Base-by-base conservation (phyloP, 1,140 invertebrate genomes). In the Drosophila subobscura region DNA sequence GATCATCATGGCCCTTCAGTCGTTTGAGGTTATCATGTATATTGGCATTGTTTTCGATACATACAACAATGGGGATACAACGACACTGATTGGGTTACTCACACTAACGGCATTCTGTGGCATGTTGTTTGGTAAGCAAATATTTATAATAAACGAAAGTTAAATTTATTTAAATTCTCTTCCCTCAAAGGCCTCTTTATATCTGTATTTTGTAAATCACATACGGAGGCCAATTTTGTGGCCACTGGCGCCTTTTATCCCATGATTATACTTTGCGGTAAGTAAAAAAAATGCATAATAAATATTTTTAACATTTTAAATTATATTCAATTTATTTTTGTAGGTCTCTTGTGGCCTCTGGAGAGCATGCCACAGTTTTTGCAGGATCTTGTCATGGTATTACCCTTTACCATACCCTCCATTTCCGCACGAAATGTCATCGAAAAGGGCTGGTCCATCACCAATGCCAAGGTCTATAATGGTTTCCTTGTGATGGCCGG, bases 321-420 rank as follows among this genome's bases (percentile, higher is more conserved):
- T 10, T 42, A 2, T 10, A 5, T 59, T 44, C 3, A 23, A 12
- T 22, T n/a, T 14, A 4, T 64, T 16, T 12, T 27, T 64, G 81
- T 92, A 96, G 97, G 97, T 71, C 94, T 96, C n/a, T 93, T 98
- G 14, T 98, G 97, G 97, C 97, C 97, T 0, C 72, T 97, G n/a
- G 96, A 98, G 91, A 95, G 94, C 5, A 95, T 96, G 94, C 94
- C 95, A 1, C 68, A 72, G 12, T 77, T 89, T 1, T 84, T 96
- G 0, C 91, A 92, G 22, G 93, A 92, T 57, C 49, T 96, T 14
- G 94, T 95, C 0, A 89, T 93, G 6, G 81, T 90, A 0, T 88
- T 96, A 1, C 95, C 95, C 1, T 95, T 95, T 67, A 96, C 95
- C 3, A 78, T 95, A 27, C 94, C 95, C 1, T 93, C 94, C 0